A percentile compares a stretch with the other conserved stretches of the same genome.
Conservation (phyloP, 2,888 invertebrate species). For the Agrotis segetum region DNA sequence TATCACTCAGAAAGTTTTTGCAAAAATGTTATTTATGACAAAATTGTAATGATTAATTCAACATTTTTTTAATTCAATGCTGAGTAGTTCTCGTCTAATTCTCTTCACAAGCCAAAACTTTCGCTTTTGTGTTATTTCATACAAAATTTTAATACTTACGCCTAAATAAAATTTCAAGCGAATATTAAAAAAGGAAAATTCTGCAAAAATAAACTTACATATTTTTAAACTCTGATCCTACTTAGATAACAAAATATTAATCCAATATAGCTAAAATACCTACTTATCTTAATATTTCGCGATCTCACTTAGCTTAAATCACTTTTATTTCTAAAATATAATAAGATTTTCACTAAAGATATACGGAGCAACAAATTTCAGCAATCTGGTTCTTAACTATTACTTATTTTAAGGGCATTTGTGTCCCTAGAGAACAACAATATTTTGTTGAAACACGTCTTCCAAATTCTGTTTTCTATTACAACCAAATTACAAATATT, state of each 20-base stretch:
- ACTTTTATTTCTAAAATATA: slow-evolving; percentile 37
- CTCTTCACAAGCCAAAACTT: no score
- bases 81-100: no score
- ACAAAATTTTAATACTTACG: neutral
- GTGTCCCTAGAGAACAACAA: slow-evolving; percentile 1
- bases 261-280: slow-evolving; percentile 19
- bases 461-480: slow-evolving; percentile 7
- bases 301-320: slow-evolving; percentile 34
- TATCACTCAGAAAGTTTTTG: neutral
- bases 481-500: neutral
- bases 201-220: slow-evolving; percentile 15
- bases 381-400: slow-evolving; percentile 27
- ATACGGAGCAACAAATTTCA: slow-evolving; percentile 14
- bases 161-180: neutral
- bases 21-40: neutral
- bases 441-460: neutral
- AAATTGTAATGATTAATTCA: neutral
- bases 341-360: slow-evolving; percentile 43
- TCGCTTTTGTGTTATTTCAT: no score
- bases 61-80: no score
- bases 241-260: slow-evolving; percentile 40
- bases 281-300: slow-evolving; percentile 36
- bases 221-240: slow-evolving; percentile 14
- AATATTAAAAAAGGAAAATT: slow-evolving; percentile 14
- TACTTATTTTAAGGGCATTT: slow-evolving; percentile 15